These are phyloP conservation scores for Conus betulinus DNA, from an alignment of 1,140 invertebrate species.

Conservation along the genomic window DNA sequence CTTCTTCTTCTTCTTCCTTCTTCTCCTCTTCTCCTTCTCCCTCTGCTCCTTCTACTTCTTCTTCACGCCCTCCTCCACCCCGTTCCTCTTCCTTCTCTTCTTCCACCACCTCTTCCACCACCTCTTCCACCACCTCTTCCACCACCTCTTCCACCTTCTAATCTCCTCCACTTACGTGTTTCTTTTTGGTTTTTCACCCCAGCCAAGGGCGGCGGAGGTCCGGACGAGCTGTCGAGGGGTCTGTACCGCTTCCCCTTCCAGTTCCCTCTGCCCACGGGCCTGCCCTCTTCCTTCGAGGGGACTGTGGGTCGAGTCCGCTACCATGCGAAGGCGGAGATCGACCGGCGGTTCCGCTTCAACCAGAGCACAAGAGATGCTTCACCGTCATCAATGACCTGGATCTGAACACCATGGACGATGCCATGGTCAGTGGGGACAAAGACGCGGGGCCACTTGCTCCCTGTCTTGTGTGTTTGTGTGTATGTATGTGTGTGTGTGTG, in stretches of 20 bases:
- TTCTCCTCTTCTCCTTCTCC: background rate
- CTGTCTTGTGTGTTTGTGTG: no score
- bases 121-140: background rate
- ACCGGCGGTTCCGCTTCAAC: slow-evolving; percentile 68
- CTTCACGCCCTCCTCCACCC: background rate
- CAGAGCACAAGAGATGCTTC: slow-evolving; percentile 58
- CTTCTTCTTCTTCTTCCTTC: background rate
- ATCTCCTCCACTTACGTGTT: no score
- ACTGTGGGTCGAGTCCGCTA: slow-evolving; percentile 74
- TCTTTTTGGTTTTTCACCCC: background rate
- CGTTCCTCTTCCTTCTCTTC: background rate
- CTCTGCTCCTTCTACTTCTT: background rate
- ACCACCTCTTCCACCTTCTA: background rate
- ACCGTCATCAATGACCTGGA: slow-evolving; percentile 64
- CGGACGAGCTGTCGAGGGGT: background rate
- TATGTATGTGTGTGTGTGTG: no score
- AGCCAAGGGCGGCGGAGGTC: background rate
- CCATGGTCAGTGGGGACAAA: slow-evolving; percentile 32
- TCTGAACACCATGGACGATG: slow-evolving; percentile 49
- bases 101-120: background rate
- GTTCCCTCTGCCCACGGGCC: slow-evolving; percentile 73
- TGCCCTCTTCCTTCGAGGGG: slow-evolving; percentile 76
- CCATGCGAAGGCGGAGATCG: slow-evolving; percentile 72
- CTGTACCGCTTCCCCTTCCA: slow-evolving; percentile 70
- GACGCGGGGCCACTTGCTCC: no score